Evolutionary conservation across 2,113 vertebrate species (phyloP), one percentile per base, ranked within the genome.

Genomic region (Pollimyrus isidori): DNA sequence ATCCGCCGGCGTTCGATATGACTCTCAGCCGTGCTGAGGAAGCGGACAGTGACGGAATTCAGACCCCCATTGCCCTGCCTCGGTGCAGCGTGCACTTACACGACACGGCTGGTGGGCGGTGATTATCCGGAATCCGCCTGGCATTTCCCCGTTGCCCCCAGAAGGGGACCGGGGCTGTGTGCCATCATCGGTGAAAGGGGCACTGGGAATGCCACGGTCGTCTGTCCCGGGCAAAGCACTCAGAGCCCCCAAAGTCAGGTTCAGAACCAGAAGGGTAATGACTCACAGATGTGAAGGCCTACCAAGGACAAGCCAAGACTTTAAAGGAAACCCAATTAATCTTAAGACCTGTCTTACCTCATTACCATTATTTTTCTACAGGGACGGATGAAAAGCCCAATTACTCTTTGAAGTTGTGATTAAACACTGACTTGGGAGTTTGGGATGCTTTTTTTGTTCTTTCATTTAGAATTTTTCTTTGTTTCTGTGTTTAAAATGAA

Each of bases 371-470:
- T 87, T 35, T 92, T 93, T 94, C 93, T 94, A 92, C 93, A 92
- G 94, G 92, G 93, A 93, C 84, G 90, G 93, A 93, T 94, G 94
- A 95, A 94, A 94, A 93, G 93, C 90, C 91, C 94, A 94, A 94
- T 94, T 94, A 95, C 91, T 93, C 93, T 94, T 95, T 95, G 94
- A 95, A 94, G 94, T 94, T 90, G 91, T 93, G 93, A 94, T 94
- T 93, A 94, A 95, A 95, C 90, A 91, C 91, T 91, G 92, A 90
- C 89, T 91, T 90, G 91, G 92, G 91, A 91, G 86, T 91, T 91
- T 88, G 89, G 83, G 73, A 86, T 84, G 89, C 76, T 89, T 92
- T 92, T 89, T 92, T 92, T 90, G 88, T 90, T 92, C 91, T 91
- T 92, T 90, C 88, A 88, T 90, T 91, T 87, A 76, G 82, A 35